A percentile compares a stretch with the other conserved stretches of the same genome.
Evolutionary conservation across 92 coral and sea anemone species (phyloP).

Genomic region (Epizoanthus fatuus): DNA sequence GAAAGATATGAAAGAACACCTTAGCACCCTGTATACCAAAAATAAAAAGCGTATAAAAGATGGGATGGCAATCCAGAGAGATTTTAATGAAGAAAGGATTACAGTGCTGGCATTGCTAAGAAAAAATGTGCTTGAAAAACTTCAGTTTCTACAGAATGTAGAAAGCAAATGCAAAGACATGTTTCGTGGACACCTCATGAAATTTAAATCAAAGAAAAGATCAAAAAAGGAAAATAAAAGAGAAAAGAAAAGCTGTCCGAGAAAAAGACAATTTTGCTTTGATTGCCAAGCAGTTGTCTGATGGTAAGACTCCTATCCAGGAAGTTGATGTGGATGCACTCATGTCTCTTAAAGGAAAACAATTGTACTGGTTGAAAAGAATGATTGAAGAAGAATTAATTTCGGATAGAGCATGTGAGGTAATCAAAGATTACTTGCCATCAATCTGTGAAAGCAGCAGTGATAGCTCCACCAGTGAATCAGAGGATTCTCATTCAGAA

Average conservation of each 20-base stretch:
- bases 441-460: constrained; percentile 35
- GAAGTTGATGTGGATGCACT: constrained; percentile 40
- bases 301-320: constrained; percentile 26
- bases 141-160: background rate
- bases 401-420: background rate
- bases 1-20: constrained; percentile 29
- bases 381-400: constrained; percentile 23
- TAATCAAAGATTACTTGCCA: constrained; percentile 25
- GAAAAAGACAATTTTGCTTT: constrained; percentile 56
- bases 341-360: constrained; percentile 23
- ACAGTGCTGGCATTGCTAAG: background rate
- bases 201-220: constrained; percentile 45
- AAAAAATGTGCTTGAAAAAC: background rate
- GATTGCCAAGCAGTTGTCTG: constrained; percentile 45
- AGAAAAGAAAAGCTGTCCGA: constrained; percentile 53
- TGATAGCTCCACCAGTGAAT: constrained; percentile 22
- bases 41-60: constrained; percentile 5
- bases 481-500: constrained; percentile 35
- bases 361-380: constrained; percentile 35
- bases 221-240: constrained; percentile 49
- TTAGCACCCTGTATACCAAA: constrained; percentile 16
- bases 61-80: constrained; percentile 8
- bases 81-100: background rate
- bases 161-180: constrained; percentile 50
- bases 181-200: constrained; percentile 61